Base-by-base conservation (phyloP, 2,888 invertebrate species). In the Xestia rhomboidea region DNA sequence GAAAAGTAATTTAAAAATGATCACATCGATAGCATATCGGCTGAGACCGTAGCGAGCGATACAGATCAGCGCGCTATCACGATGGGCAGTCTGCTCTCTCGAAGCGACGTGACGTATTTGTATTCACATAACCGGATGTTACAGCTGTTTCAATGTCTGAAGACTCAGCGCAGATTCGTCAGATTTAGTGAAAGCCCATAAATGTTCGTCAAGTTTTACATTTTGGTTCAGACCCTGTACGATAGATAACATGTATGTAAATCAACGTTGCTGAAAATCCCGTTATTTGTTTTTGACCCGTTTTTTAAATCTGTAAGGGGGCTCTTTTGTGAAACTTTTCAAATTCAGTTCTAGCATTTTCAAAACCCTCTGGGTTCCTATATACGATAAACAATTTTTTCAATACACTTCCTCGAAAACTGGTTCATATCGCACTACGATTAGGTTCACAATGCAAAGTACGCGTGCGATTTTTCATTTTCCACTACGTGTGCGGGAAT, bases 21-120 rank as follows among this genome's bases (percentile, higher is more conserved):
- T 81, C 38, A 57, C 64, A 85, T 79, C 79, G 68, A 73, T 78
- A 51, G 57, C 73, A 76, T 73, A 79, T 82, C 85, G 66, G 38
- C 76, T 76, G 51, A 62, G 82, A 83, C 76, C 76, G 54, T 57
- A 77, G 79, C 82, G 79, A 76, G 85, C 79, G 90, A 92, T 93
- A 92, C 78, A 83, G 88, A 93, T 93, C 92, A 82, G 41, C 4
- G 84, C 78, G 86, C 85, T 93, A 94, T 94, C 93, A 88, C 90
- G 93, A 93, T 93, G 87, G 92, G 92, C 92, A 91, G 83, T 83
- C 88, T 79, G 77, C 78, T 60, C 77, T 51, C 74, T 77, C 41
- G 41, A 64, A 38, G 41, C 78, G 68, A 34, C 75, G 75, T 73
- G 66, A 30, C 44, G 34, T 73, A 70, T 68, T 79, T 54, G 34